phyloP scores from a whole-genome alignment of 2,113 vertebrate genomes.

The Notothenia coriiceps region DNA sequence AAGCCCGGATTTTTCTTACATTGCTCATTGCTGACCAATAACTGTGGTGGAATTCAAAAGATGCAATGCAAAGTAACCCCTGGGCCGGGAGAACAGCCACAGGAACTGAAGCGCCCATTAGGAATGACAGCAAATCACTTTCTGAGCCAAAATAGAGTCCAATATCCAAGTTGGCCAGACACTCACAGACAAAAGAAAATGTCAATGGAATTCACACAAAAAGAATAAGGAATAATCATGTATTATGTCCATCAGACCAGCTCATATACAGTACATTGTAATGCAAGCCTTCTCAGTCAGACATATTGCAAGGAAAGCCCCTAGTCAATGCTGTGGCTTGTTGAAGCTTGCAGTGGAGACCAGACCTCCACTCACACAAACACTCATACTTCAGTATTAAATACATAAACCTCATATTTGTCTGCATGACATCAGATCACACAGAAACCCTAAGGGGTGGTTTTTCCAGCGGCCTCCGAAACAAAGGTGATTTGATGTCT shows the following conservation, averaged over 20 bases:
- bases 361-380: constrained; percentile 3
- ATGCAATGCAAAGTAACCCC: constrained; percentile 42
- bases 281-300: constrained; percentile 43
- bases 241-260: constrained; percentile 33
- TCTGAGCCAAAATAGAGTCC: constrained; percentile 60
- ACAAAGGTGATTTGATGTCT: constrained; percentile 43
- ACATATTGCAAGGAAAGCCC: constrained; percentile 53
- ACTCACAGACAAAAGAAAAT: constrained; percentile 31
- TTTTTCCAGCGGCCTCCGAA: constrained; percentile 31
- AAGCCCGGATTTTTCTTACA: background rate
- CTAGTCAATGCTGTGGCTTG: constrained; percentile 57
- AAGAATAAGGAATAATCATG: constrained; percentile 40
- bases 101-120: constrained; percentile 52
- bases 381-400: constrained; percentile 17
- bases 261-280: constrained; percentile 24
- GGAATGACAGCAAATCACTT: constrained; percentile 59
- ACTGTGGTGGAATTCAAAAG: constrained; percentile 54
- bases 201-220: constrained; percentile 28
- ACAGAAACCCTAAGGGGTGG: constrained; percentile 4
- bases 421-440: constrained; percentile 56
- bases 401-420: constrained; percentile 39
- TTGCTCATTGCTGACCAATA: constrained; percentile 35
- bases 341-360: constrained; percentile 61
- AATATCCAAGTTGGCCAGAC: constrained; percentile 62
- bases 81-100: constrained; percentile 39